Base-by-base conservation (phyloP, 2,797 vertebrate genomes). In the Molossus molossus region DNA sequence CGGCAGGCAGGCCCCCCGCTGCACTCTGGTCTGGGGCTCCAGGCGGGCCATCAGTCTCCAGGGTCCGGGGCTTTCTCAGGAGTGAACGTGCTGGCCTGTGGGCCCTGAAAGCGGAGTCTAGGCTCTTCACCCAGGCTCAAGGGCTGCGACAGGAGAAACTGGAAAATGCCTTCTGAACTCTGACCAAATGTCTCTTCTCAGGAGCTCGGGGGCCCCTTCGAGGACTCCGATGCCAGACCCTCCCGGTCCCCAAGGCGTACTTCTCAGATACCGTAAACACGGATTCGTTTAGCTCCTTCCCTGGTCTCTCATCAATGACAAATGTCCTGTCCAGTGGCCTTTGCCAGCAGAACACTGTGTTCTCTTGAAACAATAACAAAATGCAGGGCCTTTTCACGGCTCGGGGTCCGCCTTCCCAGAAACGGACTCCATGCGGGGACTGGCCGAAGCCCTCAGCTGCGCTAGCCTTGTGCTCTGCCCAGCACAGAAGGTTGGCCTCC, bases 281-380 rank as follows among this genome's bases (percentile, higher is more conserved):
- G 18, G 84, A 82, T 65, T 57, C 72, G 23, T 58, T 75, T 82
- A 67, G 57, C 18, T 48, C n/a, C 14, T 94, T 80, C 40, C 6
- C 33, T 92, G 88, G 77, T 85, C 25, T 92, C 57, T 94, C 70
- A 50, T 64, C 86, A 83, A 91, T 9, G 73, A 94, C 81, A 92
- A 60, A 62, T 20, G 60, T 4, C 37, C 79, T 93, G 70, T 12
- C 45, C 3, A 9, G 53, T 15, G 62, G 48, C 9, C 60, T 77
- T 27, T 48, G 55, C 37, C 58, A 64, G 17, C 5, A 62, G 80
- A 57, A 91, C 50, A 27, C 17, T 15, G 64, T 60, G 29, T 92
- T 92, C 73, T 73, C 81, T 92, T 69, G 45, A 94, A 93, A 85
- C 57, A 94, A 81, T 33, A 73, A 58, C 11, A 33, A 48, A 96